These are phyloP conservation scores for Heliconius congener DNA, from an alignment of 1,140 invertebrate species.

Conservation along the genomic window DNA sequence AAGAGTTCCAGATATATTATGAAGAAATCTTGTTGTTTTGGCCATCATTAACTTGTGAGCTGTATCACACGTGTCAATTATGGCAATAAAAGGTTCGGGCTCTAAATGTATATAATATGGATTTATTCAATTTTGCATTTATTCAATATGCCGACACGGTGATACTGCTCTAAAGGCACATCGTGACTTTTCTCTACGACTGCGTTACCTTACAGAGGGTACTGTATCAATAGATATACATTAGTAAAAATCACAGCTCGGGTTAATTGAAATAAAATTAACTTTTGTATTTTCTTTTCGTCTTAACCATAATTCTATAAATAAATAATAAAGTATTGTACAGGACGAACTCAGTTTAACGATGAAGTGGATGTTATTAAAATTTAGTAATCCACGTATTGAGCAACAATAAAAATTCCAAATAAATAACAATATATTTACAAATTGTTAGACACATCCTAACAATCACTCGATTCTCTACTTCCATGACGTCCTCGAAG, in stretches of 20 bases:
- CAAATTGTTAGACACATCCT: slow-evolving; percentile 45
- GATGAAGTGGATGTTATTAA: slow-evolving; percentile 55
- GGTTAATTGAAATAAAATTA: slow-evolving; percentile 78
- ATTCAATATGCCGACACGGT: background rate
- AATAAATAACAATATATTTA: slow-evolving; percentile 65
- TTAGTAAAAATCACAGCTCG: slow-evolving; percentile 81
- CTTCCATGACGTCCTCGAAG: slow-evolving; percentile 62
- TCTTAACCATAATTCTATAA: slow-evolving; percentile 73
- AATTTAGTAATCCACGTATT: slow-evolving; percentile 51
- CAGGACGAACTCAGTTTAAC: slow-evolving; percentile 67
- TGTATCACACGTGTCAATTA: slow-evolving; percentile 21
- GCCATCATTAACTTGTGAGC: slow-evolving; percentile 43
- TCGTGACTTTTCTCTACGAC: slow-evolving; percentile 24
- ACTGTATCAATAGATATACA: slow-evolving; percentile 66
- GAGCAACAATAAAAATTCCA: slow-evolving; percentile 50
- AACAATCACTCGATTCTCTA: slow-evolving; percentile 39
- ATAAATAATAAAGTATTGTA: slow-evolving; percentile 79
- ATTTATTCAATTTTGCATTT: background rate
- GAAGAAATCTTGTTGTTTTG: slow-evolving; percentile 21
- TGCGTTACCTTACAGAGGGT: slow-evolving; percentile 43
- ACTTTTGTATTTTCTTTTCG: slow-evolving; percentile 70
- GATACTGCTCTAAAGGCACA: slow-evolving; percentile 29
- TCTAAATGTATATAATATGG: background rate
- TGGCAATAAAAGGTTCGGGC: background rate
- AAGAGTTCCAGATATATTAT: background rate